Evolutionary conservation across 1,140 invertebrate genomes (phyloP), one percentile per base, ranked within the genome.

Genomic region (Portunus trituberculatus): DNA sequence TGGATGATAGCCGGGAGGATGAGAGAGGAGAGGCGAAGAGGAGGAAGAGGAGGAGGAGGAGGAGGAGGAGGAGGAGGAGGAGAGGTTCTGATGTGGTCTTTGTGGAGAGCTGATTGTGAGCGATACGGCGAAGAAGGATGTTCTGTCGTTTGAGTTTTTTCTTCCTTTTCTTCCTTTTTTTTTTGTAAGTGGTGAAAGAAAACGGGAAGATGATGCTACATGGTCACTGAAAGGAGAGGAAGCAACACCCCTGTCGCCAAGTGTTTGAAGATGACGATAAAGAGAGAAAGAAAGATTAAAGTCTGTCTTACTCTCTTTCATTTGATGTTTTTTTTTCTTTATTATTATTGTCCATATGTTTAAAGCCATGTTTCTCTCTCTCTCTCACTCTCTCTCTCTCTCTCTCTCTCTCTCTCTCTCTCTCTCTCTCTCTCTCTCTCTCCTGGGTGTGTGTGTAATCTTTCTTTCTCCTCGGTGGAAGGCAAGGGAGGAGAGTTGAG

Each of bases 1-100:
- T 76, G 67, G 67, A 76, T n/a, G 67, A 76, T 76, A 76, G 67
- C 67, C 67, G 67, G n/a, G 67, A n/a, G 67, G 67, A 76, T 8
- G 67, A 76, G 67, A 76, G 67, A 1, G n/a, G 52, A 10, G 12
- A 25, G 67, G n/a, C 10, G 67, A 76, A 1, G 25, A 76, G 67
- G 67, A n/a, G 67, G 67, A 76, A 25, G 52, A 59, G 52, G 20
- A n/a, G 67, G 67, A 76, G 16, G 25, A 76, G 67, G 67, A 76
- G 67, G 25, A 76, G 67, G 67, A 76, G 6, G 67, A 76, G 67
- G 67, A n/a, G 20, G 67, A 76, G 20, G 67, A 76, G 25, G 67
- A 76, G 67, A 20, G 67, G 67, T 0, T 59, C 52, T 59, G 52
- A 59, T 59, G 52, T 59, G n/a, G 67, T n/a, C 67, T 76, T 76